Conservation (phyloP, 2,113 vertebrate species). For the Mastomys coucha region DNA sequence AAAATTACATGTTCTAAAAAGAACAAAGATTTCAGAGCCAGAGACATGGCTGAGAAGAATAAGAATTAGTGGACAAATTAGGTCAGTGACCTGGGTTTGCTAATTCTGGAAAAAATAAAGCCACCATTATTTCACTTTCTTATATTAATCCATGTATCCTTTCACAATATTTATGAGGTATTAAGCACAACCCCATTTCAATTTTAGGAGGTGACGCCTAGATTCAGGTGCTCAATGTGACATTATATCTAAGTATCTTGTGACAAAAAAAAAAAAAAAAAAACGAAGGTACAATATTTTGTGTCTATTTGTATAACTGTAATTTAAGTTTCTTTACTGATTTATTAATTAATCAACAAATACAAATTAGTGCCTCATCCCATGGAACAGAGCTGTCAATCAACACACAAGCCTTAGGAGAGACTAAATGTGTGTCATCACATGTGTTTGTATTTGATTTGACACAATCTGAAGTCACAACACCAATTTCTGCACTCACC, state of each 20-base stretch:
- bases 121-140: neutral
- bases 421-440: neutral
- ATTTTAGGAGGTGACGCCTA: neutral
- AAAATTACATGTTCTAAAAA: neutral
- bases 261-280: constrained; percentile 49
- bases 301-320: neutral
- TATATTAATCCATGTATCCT: neutral
- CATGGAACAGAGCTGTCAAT: neutral
- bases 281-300: neutral
- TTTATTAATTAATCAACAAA: constrained; percentile 13
- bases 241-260: neutral
- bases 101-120: constrained; percentile 4
- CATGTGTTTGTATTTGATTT: neutral
- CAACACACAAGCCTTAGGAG: neutral
- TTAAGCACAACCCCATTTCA: neutral
- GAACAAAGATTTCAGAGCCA: neutral
- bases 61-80: neutral
- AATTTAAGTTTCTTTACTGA: neutral
- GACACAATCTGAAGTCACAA: neutral
- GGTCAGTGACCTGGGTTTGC: neutral
- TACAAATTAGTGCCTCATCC: neutral
- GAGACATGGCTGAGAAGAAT: neutral
- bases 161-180: neutral
- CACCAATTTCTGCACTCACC: neutral
- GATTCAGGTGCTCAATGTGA: neutral